Evolutionary conservation across 1,140 invertebrate genomes (phyloP), one percentile per base, ranked within the genome.

Genomic region (Heliconius eleuchia): DNA sequence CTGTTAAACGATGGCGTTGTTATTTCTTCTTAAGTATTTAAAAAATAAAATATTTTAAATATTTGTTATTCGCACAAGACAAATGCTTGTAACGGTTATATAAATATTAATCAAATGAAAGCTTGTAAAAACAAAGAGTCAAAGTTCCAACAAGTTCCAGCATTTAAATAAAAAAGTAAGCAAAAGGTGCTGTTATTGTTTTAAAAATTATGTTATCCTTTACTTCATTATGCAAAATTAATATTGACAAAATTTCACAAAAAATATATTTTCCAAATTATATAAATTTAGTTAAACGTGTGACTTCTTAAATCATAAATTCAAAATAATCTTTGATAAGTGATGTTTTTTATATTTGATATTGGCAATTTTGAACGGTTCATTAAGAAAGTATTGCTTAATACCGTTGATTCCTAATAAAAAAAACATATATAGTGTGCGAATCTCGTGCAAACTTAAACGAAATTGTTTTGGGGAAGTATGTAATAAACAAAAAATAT

Each of bases 401-500:
- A 30, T 66, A 66, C 60, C 60, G 60, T 66, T 27, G 60, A 27
- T 13, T 27, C 27, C 60, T 72, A 72, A 72, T 72, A 72, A 0
- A n/a, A 23, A 19, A 37, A 72, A 39, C 37, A 39, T 72, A 23
- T 11, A 39, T 71, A 34, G 70, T 37, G 34, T 72, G 8, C 18
- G 70, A 71, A 42, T 72, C 16, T 39, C 71, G 30, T 37, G 37
- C 71, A 72, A 37, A 37, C 7, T 72, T 37, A 37, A 72, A 42
- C 52, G 66, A 74, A 70, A 79, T 18, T 75, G 50, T 39, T 75
- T 73, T 79, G 57, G 46, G 60, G 0, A 71, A 74, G 74, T 37
- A 37, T 37, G 34, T 55, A 79, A 80, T 80, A 80, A 80, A 77
- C 34, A 71, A 37, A 73, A 37, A 78, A 55, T 73, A 78, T 78